These are phyloP conservation scores for Blastobasis lacticolella DNA, from an alignment of 2,888 invertebrate species.

Conservation along the genomic window DNA sequence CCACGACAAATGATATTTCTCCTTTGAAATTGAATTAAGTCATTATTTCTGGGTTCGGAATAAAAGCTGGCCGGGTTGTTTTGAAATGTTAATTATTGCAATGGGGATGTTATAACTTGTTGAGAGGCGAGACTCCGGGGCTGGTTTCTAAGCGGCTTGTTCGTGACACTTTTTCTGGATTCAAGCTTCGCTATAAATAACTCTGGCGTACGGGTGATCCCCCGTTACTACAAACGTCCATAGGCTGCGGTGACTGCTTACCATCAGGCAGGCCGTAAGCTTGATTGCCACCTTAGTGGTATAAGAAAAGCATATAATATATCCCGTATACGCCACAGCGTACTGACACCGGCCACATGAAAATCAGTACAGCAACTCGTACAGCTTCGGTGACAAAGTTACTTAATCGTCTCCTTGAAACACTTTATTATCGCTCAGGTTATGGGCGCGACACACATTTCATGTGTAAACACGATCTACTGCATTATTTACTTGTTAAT, in stretches of 20 bases:
- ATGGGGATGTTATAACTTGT: constrained; percentile 17
- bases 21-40: constrained; percentile 35
- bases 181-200: too few species aligned
- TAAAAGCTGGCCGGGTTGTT: constrained; percentile 32
- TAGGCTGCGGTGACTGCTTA: too few species aligned
- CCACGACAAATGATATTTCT: constrained; percentile 43
- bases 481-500: constrained; percentile 10
- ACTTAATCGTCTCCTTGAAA: constrained; percentile 67
- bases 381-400: constrained; percentile 41
- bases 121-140: background rate
- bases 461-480: constrained; percentile 45
- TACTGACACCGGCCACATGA: background rate
- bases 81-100: constrained; percentile 36
- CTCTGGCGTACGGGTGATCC: too few species aligned
- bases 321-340: too few species aligned
- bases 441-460: constrained; percentile 64
- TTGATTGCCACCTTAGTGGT: too few species aligned
- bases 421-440: constrained; percentile 64
- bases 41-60: constrained; percentile 35
- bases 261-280: too few species aligned
- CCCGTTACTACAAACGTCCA: too few species aligned
- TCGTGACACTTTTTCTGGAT: too few species aligned
- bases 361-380: constrained; percentile 25
- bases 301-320: too few species aligned
- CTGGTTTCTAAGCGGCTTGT: too few species aligned